These are phyloP conservation scores for Lottia scabra DNA, from an alignment of 2,888 invertebrate genomes.

Conservation along the genomic window DNA sequence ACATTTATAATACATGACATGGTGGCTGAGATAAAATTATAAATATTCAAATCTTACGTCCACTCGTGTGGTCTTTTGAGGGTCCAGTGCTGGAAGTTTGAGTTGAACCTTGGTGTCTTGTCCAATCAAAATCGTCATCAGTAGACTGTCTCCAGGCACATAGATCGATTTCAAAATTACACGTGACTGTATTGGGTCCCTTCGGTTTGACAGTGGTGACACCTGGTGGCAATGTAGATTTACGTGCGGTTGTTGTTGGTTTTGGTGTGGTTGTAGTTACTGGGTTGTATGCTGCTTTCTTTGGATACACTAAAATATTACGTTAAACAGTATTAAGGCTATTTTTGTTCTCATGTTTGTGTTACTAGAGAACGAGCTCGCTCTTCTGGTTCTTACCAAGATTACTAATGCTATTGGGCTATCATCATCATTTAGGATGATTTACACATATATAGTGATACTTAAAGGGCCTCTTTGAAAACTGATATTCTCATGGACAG, in stretches of 20 bases:
- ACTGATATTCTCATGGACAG: no score
- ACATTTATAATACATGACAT: no score
- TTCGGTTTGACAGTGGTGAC: not conserved
- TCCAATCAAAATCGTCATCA: slow-evolving; percentile 52
- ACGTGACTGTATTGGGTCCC: slow-evolving; percentile 33
- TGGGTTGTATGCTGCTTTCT: not conserved
- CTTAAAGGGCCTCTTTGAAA: no score
- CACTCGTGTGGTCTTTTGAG: slow-evolving; percentile 49
- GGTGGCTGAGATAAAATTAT: not conserved
- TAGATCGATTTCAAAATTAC: slow-evolving; percentile 52
- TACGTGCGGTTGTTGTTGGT: not conserved
- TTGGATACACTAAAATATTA: not conserved
- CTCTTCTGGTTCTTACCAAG: no score
- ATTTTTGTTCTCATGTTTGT: no score
- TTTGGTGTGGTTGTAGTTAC: not conserved
- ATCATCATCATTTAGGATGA: no score
- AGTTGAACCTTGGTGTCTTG: slow-evolving; percentile 39
- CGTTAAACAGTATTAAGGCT: no score
- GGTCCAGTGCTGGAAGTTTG: slow-evolving; percentile 45
- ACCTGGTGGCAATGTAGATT: no score
- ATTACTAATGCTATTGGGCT: not conserved
- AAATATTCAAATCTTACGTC: slow-evolving; percentile 39
- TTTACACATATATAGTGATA: no score
- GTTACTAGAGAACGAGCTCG: no score
- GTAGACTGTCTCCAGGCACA: slow-evolving; percentile 52